These are phyloP conservation scores for Catharus minimus DNA, from an alignment of 2,113 vertebrate species.

Conservation along the genomic window DNA sequence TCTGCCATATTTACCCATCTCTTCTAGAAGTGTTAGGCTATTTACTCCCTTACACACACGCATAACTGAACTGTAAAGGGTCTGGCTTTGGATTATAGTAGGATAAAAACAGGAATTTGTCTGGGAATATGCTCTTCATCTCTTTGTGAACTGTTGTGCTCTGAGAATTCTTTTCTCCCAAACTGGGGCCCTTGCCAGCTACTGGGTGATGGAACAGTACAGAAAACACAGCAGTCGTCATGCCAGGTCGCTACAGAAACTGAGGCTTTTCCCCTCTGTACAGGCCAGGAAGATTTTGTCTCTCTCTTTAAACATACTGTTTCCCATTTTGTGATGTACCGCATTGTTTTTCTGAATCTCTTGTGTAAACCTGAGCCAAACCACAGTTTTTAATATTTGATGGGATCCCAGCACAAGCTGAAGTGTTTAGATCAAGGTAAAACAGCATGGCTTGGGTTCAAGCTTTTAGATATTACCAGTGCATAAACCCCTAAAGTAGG, in stretches of 20 bases:
- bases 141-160: neutral
- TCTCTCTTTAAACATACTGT: neutral
- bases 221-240: neutral
- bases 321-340: neutral
- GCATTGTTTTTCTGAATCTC: slow-evolving; percentile 5
- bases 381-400: slow-evolving; percentile 34
- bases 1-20: neutral
- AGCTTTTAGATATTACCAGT: neutral
- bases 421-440: slow-evolving; percentile 26
- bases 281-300: neutral
- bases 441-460: neutral
- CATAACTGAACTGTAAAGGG: neutral
- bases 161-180: neutral
- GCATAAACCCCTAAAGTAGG: neutral
- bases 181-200: neutral
- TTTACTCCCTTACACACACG: neutral
- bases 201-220: neutral
- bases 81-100: neutral
- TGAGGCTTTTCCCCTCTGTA: neutral
- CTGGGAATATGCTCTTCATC: neutral
- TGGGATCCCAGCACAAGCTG: neutral
- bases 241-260: neutral
- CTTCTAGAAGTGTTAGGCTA: neutral
- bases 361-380: slow-evolving; percentile 2
- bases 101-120: neutral